A percentile compares a stretch with the other conserved stretches of the same genome.
phyloP scores from a whole-genome alignment of 2,888 invertebrate species.

The Lasioglossum pauxillum region DNA sequence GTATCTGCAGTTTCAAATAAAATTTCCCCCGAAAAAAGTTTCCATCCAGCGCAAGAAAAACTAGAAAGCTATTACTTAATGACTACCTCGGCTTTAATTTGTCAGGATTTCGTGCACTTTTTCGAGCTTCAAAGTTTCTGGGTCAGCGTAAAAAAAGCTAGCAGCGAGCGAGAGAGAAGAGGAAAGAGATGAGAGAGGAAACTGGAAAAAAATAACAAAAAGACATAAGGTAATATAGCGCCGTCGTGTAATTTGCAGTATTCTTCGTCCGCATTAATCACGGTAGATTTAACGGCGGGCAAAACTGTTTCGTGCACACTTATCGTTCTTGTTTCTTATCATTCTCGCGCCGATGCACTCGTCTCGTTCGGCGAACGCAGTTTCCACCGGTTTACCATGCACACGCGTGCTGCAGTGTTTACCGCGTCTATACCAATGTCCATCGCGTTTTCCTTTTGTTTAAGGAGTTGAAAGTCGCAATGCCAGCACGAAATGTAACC shows the following conservation, averaged over 20 bases:
- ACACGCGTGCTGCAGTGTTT: not conserved
- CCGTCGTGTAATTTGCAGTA: slow-evolving; percentile 43
- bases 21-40: slow-evolving; percentile 19
- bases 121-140: slow-evolving; percentile 46
- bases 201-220: slow-evolving; percentile 34
- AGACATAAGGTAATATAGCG: slow-evolving; percentile 46
- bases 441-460: slow-evolving; percentile 35
- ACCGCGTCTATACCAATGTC: slow-evolving; percentile 15
- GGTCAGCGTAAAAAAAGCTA: slow-evolving; percentile 48
- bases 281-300: slow-evolving; percentile 47
- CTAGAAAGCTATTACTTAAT: slow-evolving; percentile 53
- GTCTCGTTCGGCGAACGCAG: slow-evolving; percentile 38
- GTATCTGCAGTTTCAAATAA: slow-evolving; percentile 13
- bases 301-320: slow-evolving; percentile 48
- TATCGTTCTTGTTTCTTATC: slow-evolving; percentile 53
- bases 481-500: slow-evolving; percentile 10
- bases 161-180: not conserved
- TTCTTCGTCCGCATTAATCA: slow-evolving; percentile 47
- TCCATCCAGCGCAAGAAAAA: slow-evolving; percentile 19
- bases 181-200: not conserved
- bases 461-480: slow-evolving; percentile 2
- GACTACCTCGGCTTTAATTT: slow-evolving; percentile 47
- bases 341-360: slow-evolving; percentile 51
- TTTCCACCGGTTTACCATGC: slow-evolving; percentile 38
- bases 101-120: slow-evolving; percentile 45